phyloP scores from a whole-genome alignment of 2,888 invertebrate genomes.

The Metacarcinus magister region DNA sequence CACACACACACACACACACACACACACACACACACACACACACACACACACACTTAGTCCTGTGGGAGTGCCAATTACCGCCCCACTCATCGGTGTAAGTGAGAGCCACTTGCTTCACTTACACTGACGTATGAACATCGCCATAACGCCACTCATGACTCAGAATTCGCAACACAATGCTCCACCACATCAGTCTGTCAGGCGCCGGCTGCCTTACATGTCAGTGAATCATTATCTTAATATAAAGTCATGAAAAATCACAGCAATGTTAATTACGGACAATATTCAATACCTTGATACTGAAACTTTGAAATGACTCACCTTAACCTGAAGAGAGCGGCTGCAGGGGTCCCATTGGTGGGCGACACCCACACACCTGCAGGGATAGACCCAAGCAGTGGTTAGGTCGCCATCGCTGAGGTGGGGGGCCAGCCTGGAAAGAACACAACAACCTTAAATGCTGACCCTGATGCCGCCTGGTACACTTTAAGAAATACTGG shows the following conservation, averaged over 20 bases:
- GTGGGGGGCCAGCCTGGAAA: background rate
- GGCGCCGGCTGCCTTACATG: background rate
- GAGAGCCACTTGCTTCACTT: slow-evolving; percentile 6
- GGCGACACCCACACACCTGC: background rate
- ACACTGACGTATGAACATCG: background rate
- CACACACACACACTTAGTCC: background rate
- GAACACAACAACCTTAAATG: slow-evolving; percentile 9
- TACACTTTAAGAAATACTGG: background rate
- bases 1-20: background rate
- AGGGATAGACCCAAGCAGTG: background rate
- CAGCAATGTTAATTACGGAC: background rate
- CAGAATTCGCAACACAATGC: background rate
- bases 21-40: background rate
- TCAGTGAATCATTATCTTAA: background rate
- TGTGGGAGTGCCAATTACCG: slow-evolving; percentile 13
- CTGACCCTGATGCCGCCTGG: background rate
- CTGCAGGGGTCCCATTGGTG: background rate
- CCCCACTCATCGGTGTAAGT: background rate
- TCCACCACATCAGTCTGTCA: background rate
- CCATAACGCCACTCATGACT: background rate
- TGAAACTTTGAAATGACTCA: background rate
- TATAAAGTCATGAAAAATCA: background rate
- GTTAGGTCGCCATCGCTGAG: background rate
- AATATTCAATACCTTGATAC: background rate
- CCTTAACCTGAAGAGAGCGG: background rate